Percentiles rank a stretch among this genome's conserved stretches.
Conservation (phyloP, 2,113 vertebrate species). For the Murina feae region DNA sequence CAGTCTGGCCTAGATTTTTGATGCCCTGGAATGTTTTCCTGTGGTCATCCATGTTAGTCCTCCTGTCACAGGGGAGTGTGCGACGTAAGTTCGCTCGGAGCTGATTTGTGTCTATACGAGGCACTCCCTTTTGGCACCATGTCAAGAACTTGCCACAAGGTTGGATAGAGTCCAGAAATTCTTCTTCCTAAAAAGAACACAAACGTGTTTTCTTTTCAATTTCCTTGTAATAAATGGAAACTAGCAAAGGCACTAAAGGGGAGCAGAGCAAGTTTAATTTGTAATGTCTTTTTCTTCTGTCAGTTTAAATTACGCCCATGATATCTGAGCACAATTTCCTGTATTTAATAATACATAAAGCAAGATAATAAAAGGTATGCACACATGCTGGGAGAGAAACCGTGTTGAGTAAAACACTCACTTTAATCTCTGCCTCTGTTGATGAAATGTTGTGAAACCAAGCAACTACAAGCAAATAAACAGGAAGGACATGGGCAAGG, state of each 20-base stretch:
- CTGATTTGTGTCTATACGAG: neutral
- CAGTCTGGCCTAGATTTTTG: neutral
- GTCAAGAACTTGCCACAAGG: slow-evolving; percentile 3
- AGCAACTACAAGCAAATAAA: slow-evolving; percentile 42
- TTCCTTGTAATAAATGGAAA: slow-evolving; percentile 52
- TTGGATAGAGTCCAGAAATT: slow-evolving; percentile 24
- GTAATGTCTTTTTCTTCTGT: slow-evolving; percentile 62
- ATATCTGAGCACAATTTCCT: slow-evolving; percentile 72
- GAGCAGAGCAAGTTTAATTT: slow-evolving; percentile 50
- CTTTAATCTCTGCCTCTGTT: slow-evolving; percentile 56
- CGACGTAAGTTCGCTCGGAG: neutral
- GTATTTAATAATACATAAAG: slow-evolving; percentile 77
- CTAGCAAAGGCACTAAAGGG: slow-evolving; percentile 49
- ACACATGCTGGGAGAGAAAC: slow-evolving; percentile 66
- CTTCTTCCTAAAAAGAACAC: slow-evolving; percentile 22
- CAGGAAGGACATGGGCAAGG: slow-evolving; percentile 8
- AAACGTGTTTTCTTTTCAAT: slow-evolving; percentile 40
- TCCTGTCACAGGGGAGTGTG: neutral
- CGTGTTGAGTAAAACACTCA: slow-evolving; percentile 15
- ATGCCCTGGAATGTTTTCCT: neutral
- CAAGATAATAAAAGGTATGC: slow-evolving; percentile 73
- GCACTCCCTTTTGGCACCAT: neutral
- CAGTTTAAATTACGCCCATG: slow-evolving; percentile 68
- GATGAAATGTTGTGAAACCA: slow-evolving; percentile 43
- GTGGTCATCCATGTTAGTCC: neutral